A percentile compares a stretch with the other conserved stretches of the same genome.
Evolutionary conservation across 2,797 vertebrate species (phyloP).

Genomic region (Oryzias dopingdopingensis): DNA sequence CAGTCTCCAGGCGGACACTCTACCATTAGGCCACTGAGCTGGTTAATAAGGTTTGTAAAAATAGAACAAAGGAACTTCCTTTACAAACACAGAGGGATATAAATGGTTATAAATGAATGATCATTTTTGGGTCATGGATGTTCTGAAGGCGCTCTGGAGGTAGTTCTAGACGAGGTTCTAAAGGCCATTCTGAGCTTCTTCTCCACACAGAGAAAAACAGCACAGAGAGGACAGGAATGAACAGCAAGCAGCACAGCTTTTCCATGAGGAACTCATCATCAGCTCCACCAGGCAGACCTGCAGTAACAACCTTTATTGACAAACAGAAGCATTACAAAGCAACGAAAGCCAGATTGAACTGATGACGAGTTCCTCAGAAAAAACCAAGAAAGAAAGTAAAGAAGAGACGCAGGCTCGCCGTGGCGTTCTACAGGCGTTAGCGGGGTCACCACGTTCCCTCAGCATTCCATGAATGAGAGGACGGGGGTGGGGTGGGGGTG

Average conservation of each 20-base stretch:
- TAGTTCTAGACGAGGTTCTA: too few species aligned
- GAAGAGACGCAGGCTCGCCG: slow-evolving; percentile 39
- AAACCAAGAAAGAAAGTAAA: slow-evolving; percentile 28
- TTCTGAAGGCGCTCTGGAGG: too few species aligned
- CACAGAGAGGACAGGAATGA: slow-evolving; percentile 43
- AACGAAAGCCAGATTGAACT: slow-evolving; percentile 5
- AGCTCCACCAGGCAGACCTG: slow-evolving; percentile 1
- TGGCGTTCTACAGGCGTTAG: slow-evolving; percentile 34
- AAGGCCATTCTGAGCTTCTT: too few species aligned
- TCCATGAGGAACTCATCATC: slow-evolving; percentile 57
- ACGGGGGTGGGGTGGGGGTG: slow-evolving; percentile 39
- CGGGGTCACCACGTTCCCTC: slow-evolving; percentile 10
- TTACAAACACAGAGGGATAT: too few species aligned
- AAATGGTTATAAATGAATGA: too few species aligned
- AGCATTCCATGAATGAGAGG: slow-evolving; percentile 50
- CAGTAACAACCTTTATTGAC: not conserved
- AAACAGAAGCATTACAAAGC: not conserved
- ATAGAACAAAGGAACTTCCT: too few species aligned
- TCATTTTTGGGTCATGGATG: too few species aligned
- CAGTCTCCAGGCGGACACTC: too few species aligned
- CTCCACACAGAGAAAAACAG: slow-evolving; percentile 16
- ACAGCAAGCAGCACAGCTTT: slow-evolving; percentile 52
- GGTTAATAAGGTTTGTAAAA: too few species aligned
- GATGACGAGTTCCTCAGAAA: slow-evolving; percentile 51
- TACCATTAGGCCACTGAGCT: too few species aligned